These are phyloP conservation scores for Chrosomus eos DNA, from an alignment of 2,797 vertebrate genomes.

Conservation along the genomic window DNA sequence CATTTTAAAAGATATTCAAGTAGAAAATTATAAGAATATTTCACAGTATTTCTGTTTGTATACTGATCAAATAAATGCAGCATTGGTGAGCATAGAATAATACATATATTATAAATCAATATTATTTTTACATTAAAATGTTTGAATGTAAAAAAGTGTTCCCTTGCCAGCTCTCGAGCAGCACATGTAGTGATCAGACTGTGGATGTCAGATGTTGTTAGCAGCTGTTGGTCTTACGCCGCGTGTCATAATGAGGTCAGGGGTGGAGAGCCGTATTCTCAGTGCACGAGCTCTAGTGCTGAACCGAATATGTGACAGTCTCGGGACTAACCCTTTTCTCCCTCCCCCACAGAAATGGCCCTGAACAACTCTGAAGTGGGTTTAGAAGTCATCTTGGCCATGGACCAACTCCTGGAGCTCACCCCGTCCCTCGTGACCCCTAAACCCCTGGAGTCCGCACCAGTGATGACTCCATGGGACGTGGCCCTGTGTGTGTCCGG, in stretches of 20 bases:
- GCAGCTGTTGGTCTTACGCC: neutral
- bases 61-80: neutral
- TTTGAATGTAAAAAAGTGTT: too few relatives aligned
- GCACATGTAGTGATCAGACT: neutral
- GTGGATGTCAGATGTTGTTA: neutral
- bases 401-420: constrained; percentile 65
- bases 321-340: constrained; percentile 42
- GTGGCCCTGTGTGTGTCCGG: constrained; percentile 89
- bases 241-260: neutral
- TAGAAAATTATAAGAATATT: neutral
- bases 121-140: neutral
- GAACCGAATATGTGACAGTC: constrained; percentile 12
- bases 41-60: neutral
- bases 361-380: constrained; percentile 73
- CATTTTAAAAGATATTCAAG: neutral
- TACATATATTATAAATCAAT: neutral
- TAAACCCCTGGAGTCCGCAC: constrained; percentile 68
- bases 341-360: constrained; percentile 66
- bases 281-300: neutral
- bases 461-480: constrained; percentile 83
- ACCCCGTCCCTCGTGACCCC: constrained; percentile 56
- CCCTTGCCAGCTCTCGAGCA: neutral
- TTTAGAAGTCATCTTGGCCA: constrained; percentile 76
- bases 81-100: neutral
- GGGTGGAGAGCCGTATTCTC: neutral